Conservation (phyloP, 2,888 invertebrate genomes). For the Thymelicus acteon region DNA sequence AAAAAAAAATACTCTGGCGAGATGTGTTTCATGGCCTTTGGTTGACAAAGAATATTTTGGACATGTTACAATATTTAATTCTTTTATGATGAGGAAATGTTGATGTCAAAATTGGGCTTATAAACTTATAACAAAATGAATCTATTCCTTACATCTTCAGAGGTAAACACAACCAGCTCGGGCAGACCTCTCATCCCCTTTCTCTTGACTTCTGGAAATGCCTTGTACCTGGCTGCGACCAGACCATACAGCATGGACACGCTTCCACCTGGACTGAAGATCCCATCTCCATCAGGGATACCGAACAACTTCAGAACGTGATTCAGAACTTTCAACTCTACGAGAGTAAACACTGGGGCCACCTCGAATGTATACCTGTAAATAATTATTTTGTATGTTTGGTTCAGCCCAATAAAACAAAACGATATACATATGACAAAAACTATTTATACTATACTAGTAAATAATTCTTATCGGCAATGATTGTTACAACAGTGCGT, state of each 20-base stretch:
- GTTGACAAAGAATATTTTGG: too few relatives aligned
- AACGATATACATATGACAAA: background rate
- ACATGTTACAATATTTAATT: too few relatives aligned
- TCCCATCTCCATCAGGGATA: slow-evolving; percentile 89
- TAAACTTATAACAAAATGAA: background rate
- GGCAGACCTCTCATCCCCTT: slow-evolving; percentile 87
- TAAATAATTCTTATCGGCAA: slow-evolving; percentile 11
- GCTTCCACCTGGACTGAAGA: slow-evolving; percentile 92
- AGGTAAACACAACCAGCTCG: slow-evolving; percentile 89
- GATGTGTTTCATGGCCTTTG: too few relatives aligned
- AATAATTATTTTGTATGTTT: too few relatives aligned
- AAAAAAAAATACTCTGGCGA: too few relatives aligned
- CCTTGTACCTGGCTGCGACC: slow-evolving; percentile 88
- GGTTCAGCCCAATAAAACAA: too few relatives aligned
- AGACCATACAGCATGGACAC: slow-evolving; percentile 91
- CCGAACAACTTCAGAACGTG: slow-evolving; percentile 86
- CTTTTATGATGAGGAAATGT: background rate
- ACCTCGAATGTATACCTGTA: slow-evolving; percentile 92
- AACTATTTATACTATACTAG: background rate
- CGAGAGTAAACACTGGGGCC: slow-evolving; percentile 90
- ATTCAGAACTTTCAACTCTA: slow-evolving; percentile 87
- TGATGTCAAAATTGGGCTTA: background rate
- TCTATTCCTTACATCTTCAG: slow-evolving; percentile 87
- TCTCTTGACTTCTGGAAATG: slow-evolving; percentile 88
- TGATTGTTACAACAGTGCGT: background rate